phyloP scores from a whole-genome alignment of 2,113 vertebrate genomes.

The Phylloscopus trochilus region DNA sequence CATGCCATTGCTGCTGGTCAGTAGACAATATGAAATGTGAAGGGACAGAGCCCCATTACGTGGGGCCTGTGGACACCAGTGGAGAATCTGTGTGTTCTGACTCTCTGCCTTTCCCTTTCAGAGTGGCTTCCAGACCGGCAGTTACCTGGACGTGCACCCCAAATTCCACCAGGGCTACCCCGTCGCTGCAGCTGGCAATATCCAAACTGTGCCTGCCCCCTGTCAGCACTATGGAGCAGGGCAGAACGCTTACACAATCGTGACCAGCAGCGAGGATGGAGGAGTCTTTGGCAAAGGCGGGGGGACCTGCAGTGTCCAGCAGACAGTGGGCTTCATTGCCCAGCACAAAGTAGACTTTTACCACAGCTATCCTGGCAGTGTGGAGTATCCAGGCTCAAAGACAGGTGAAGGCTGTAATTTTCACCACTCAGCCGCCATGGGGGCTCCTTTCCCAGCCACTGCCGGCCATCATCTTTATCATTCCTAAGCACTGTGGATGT shows the following conservation, averaged over 20 bases:
- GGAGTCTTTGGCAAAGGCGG: conserved; percentile 40
- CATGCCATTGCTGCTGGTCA: background rate
- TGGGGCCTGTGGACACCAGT: background rate
- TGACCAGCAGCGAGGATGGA: conserved; percentile 24
- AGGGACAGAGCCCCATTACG: rapidly evolving
- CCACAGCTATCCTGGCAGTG: conserved; percentile 25
- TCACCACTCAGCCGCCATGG: background rate
- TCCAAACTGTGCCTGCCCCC: background rate
- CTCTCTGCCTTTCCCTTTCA: conserved; percentile 20
- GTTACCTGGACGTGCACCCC: conserved; percentile 21
- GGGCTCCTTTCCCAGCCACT: background rate
- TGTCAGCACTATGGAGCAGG: background rate
- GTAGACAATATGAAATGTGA: background rate
- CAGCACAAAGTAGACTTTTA: conserved; percentile 68
- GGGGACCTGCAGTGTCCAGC: conserved; percentile 39
- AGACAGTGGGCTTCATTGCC: conserved; percentile 49
- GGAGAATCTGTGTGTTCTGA: background rate
- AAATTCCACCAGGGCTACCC: conserved; percentile 52
- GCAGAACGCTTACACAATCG: background rate
- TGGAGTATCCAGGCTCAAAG: conserved; percentile 37
- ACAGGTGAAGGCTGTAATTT: conserved; percentile 22
- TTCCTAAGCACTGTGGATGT: conserved; percentile 12
- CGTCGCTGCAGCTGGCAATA: background rate
- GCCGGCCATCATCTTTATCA: conserved; percentile 38
- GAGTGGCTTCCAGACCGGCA: conserved; percentile 18